Base-by-base conservation (phyloP, 2,113 vertebrate genomes). In the Scopus umbretta region DNA sequence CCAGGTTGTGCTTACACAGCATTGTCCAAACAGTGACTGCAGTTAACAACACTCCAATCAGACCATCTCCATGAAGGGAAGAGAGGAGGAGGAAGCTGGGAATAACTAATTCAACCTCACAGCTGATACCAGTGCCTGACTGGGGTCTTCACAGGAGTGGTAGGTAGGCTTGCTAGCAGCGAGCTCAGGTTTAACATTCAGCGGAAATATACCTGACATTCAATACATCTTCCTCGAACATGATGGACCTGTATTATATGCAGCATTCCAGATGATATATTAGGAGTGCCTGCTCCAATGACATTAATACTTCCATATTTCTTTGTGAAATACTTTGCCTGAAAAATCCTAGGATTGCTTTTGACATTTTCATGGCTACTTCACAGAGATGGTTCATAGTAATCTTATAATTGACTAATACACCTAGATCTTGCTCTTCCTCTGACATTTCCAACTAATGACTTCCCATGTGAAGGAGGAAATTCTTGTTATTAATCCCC, bases 291-390 rank as follows among this genome's bases (percentile, higher is more conserved):
- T 90, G 78, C 74, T 94, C 85, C 90, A 95, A 66, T 90, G 94
- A 96, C 96, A 97, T 96, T 97, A 96, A 90, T 94, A 93, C 93
- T 96, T 97, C 90, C 93, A 96, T 97, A 96, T 97, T 96, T 97
- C 96, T 96, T 92, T 92, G 59, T 92, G 93, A 97, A 96, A 96
- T 93, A 93, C 82, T 79, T 94, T 78, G 74, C 85, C 90, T 86
- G 92, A 92, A 96, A 97, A 96, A 90, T 97, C 79, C 85, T 93
- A 92, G 85, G 92, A 96, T 96, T 96, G 92, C 94, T 96, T 96
- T 92, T 96, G 96, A 97, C 96, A 97, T 97, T 96, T 97, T 97
- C 96, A 96, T 96, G 96, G 90, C 91, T 97, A 32, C 87, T 95
- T 95, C 96, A 90, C 61, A 43, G 87, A 85, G 94, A 94, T 72